phyloP scores from a whole-genome alignment of 2,113 vertebrate genomes.

The Crotalus tigris region DNA sequence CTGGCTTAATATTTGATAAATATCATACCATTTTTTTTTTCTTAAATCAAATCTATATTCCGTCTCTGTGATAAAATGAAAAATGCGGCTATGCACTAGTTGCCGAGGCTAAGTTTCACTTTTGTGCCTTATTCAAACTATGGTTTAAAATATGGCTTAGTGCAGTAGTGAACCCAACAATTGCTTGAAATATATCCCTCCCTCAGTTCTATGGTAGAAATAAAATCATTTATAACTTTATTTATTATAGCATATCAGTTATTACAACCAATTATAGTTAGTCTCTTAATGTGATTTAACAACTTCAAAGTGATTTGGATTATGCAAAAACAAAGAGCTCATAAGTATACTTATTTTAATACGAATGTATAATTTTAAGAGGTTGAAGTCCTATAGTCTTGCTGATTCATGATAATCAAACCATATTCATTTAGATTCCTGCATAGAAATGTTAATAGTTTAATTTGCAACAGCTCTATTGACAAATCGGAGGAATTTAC shows the following conservation, averaged over 20 bases:
- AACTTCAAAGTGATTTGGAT: neutral
- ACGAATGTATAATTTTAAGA: neutral
- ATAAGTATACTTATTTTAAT: neutral
- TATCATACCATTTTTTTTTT: neutral
- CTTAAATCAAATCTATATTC: neutral
- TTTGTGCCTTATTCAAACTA: neutral
- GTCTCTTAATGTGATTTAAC: neutral
- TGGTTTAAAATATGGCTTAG: neutral
- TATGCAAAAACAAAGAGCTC: neutral
- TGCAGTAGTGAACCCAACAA: neutral
- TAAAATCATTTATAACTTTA: too few species aligned
- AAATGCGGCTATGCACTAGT: neutral
- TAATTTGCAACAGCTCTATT: neutral
- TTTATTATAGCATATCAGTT: neutral
- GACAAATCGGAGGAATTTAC: neutral
- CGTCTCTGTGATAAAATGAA: neutral
- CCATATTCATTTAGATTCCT: neutral
- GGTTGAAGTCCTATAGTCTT: neutral
- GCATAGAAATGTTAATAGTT: neutral
- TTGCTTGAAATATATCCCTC: neutral
- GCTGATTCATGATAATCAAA: slow-evolving; percentile 17
- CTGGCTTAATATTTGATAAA: neutral
- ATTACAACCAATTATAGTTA: neutral
- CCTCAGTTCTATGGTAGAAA: too few species aligned
- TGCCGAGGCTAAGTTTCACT: neutral